Evolutionary conservation across 1,140 invertebrate species (phyloP), one percentile per base, ranked within the genome.

Genomic region (Ridgeia piscesae): DNA sequence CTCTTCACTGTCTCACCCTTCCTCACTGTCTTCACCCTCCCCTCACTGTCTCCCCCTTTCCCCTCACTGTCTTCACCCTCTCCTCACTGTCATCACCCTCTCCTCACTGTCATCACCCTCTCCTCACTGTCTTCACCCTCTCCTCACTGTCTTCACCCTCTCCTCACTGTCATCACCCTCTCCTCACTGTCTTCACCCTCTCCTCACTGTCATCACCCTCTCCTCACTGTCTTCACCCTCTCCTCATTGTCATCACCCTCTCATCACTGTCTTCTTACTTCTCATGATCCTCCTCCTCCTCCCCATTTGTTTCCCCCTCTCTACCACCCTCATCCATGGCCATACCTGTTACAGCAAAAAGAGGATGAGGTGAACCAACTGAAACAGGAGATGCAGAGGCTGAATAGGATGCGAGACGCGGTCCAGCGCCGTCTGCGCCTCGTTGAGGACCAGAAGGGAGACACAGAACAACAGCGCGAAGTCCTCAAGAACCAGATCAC

Each of bases 341-440:
- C 11, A 11, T 42, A 11, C 11, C 4, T 42, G 34, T 92, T 93
- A 0, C 91, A 96, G 95, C 94, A 95, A 95, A 95, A 95, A 94
- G 96, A 96, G 93, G 96, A 96, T 88, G 96, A 96, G 92, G 94
- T 96, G 17, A 95, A 94, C 89, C 93, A 92, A 33, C 93, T 96
- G 93, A 96, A 96, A 93, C 93, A 93, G 33, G 96, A 96, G 92
- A 95, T 94, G 17, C 94, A 95, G 91, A 94, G 95, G 88, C 93
- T 96, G 42, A 95, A 94, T 93, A 96, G 95, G 93, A 93, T 95
- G 91, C 93, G 95, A 88, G 96, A 96, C 92, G 95, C 94, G 48
- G 94, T 95, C 58, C 95, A 96, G 92, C 94, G 95, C 91, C 95
- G 95, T 93, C 94, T 96, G 35, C 94, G 95, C 91, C 93, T 93